phyloP scores from a whole-genome alignment of 2,113 vertebrate genomes.

The Microcebus lehilahytsara region DNA sequence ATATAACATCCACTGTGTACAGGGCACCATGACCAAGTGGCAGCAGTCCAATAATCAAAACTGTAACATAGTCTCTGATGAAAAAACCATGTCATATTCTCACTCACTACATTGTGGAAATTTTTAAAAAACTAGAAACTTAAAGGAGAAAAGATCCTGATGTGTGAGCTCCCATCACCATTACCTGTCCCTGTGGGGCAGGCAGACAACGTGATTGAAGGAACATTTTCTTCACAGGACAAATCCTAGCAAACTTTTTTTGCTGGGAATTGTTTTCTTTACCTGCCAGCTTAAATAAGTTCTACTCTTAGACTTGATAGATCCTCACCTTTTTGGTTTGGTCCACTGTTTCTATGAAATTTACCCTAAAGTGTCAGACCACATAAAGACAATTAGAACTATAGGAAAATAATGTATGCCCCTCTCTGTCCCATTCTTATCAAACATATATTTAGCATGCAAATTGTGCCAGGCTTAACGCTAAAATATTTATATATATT shows the following conservation, averaged over 20 bases:
- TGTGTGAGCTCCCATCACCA: not conserved
- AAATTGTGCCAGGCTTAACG: not conserved
- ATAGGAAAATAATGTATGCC: not conserved
- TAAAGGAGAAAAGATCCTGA: not conserved
- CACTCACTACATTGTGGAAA: not conserved
- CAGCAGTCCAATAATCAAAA: not conserved
- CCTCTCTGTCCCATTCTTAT: not conserved
- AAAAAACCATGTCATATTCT: not conserved
- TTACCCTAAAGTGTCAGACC: not conserved
- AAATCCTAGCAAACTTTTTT: not conserved
- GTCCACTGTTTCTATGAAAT: not conserved
- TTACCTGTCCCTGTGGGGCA: not conserved
- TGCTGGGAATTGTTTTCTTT: not conserved
- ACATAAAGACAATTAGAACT: not conserved
- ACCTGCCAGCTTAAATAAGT: not conserved
- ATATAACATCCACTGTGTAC: not conserved
- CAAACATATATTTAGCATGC: not conserved
- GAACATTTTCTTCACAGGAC: not conserved
- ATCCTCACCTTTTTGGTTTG: not conserved
- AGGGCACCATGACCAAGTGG: not conserved
- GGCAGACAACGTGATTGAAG: not conserved
- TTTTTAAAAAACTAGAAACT: not conserved
- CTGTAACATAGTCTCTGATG: not conserved
- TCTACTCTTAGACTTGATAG: not conserved
- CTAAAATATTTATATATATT: not conserved